Evolutionary conservation across 2,113 vertebrate species (phyloP), one percentile per base, ranked within the genome.

Genomic region (Conger conger): DNA sequence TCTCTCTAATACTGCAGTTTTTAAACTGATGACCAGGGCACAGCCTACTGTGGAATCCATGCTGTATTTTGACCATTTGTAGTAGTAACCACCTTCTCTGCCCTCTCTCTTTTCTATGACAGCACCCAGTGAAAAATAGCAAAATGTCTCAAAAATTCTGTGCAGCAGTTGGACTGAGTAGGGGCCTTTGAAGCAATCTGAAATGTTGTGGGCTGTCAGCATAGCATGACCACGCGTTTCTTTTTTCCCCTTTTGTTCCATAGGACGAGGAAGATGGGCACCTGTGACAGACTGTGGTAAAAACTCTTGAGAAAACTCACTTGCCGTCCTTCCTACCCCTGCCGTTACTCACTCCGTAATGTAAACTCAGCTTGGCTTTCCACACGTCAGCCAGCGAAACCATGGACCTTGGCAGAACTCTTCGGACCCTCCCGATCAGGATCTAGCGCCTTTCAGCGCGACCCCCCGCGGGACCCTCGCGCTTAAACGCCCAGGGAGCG

Each of bases 401-500:
- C 91, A 96, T 96, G 96, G 94, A 93, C 94, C 89, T 90, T 88
- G 91, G 90, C 90, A 89, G 78, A 63, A 37, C 88, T 86, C 80
- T 92, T 89, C 90, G 93, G 95, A 95, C 92, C 93, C 86, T 86
- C 76, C 92, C 94, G 89, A 91, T 92, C 83, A 86, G 88, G 88
- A 85, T 88, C 88, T 88, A 90, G 84, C 84, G 84, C 91, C 88
- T 84, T 87, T 78, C 87, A 90, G 87, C 91, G n/a, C 68, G 88
- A 84, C 87, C 87, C 89, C 57, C 78, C 76, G n/a, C 35, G 11
- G 20, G 73, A 36, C n/a, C 15, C n/a, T 33, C 45, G 45, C 45
- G 45, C n/a, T 33, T 5, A 36, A 16, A n/a, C n/a, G 73, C 73
- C 15, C 30, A 35, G 73, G 94, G 87, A 81, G 89, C 91, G 92